Evolutionary conservation across 2,113 vertebrate genomes (phyloP).

Genomic region (Laterallus jamaicensis): DNA sequence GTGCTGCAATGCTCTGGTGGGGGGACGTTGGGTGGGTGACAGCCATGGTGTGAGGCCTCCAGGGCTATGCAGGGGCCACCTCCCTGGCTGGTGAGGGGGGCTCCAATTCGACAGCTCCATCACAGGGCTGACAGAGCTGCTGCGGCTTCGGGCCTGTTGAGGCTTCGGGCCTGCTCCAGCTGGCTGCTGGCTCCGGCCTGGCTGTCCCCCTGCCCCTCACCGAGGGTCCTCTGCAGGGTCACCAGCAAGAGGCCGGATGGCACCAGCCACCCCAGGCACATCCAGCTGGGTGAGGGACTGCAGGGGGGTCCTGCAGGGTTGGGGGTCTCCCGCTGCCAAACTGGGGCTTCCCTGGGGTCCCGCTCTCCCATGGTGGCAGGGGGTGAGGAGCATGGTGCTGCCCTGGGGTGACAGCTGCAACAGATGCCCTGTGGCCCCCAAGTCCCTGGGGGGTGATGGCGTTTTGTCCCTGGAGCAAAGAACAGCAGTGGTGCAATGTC

Average conservation of each 20-base stretch:
- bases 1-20: rapidly evolving
- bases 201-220: background rate
- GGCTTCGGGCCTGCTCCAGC: rapidly evolving
- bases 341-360: rapidly evolving
- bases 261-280: background rate
- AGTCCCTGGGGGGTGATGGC: background rate
- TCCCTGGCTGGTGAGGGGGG: background rate
- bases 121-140: rapidly evolving
- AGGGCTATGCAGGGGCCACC: background rate
- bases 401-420: background rate
- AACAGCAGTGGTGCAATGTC: rapidly evolving
- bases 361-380: background rate
- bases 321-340: rapidly evolving
- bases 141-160: rapidly evolving
- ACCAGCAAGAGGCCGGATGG: background rate
- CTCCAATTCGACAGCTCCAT: rapidly evolving
- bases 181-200: rapidly evolving
- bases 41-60: rapidly evolving
- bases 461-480: background rate
- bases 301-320: rapidly evolving
- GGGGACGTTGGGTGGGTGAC: background rate
- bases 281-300: background rate
- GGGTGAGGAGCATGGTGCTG: background rate
- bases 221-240: background rate
- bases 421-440: rapidly evolving